A percentile compares a stretch with the other conserved stretches of the same genome.
Evolutionary conservation across 2,888 invertebrate species (phyloP).

Genomic region (Homarus gammarus): DNA sequence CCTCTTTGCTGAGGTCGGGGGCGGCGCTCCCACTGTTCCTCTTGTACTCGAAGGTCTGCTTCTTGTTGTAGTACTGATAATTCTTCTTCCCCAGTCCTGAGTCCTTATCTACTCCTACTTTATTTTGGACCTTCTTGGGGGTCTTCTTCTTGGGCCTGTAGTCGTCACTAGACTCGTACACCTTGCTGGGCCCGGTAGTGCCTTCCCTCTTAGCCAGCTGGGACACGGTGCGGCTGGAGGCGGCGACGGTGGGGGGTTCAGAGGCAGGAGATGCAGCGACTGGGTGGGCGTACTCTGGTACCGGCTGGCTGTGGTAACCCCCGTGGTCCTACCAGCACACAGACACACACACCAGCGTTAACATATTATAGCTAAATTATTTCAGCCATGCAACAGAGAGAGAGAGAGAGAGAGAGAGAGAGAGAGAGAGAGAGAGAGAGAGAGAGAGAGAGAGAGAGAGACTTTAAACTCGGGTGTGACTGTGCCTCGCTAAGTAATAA

Average conservation of each 20-base stretch:
- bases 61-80: constrained; percentile 35
- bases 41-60: constrained; percentile 39
- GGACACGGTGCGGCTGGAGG: background rate
- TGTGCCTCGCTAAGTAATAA: too few relatives aligned
- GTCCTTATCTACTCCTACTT: constrained; percentile 61
- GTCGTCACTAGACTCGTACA: background rate
- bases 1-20: background rate
- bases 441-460: too few relatives aligned
- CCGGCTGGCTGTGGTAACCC: constrained; percentile 62
- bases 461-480: too few relatives aligned
- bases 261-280: background rate
- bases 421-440: too few relatives aligned
- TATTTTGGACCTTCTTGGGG: constrained; percentile 37
- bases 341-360: too few relatives aligned
- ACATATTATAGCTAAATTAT: background rate
- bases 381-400: too few relatives aligned
- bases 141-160: constrained; percentile 31
- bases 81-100: constrained; percentile 58
- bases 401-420: too few relatives aligned
- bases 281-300: constrained; percentile 48
- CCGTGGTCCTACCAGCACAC: constrained; percentile 31
- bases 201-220: background rate
- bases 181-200: background rate
- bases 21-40: background rate
- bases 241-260: constrained; percentile 13